Evolutionary conservation across 2,797 vertebrate genomes (phyloP).

Genomic region (Limnodromus scolopaceus): DNA sequence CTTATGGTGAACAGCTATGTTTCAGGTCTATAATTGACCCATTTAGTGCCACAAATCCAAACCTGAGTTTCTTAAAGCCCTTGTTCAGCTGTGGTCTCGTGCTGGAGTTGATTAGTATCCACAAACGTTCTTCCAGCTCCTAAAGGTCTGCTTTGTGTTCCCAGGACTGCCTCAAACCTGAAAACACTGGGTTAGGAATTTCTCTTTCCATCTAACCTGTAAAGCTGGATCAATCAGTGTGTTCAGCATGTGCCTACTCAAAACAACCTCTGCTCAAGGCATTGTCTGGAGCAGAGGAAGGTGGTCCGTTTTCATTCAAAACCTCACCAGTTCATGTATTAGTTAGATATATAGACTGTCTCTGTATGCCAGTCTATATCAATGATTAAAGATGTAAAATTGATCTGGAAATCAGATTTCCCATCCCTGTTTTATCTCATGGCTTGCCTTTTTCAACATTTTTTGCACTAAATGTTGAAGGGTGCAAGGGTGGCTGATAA

Average conservation of each 20-base stretch:
- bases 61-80: not conserved
- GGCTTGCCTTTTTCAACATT: not conserved
- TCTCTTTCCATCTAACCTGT: not conserved
- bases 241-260: not conserved
- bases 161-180: not conserved
- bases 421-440: not conserved
- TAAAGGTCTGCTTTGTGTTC: not conserved
- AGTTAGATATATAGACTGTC: not conserved
- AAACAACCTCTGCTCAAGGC: not conserved
- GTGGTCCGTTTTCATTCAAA: not conserved
- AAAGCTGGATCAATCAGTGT: not conserved
- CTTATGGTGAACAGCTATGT: not conserved
- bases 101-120: not conserved
- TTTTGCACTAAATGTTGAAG: not conserved
- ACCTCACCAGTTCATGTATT: not conserved
- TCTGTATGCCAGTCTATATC: fast-evolving
- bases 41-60: not conserved
- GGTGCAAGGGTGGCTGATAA: not conserved
- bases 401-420: not conserved
- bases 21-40: not conserved
- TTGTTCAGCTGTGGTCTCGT: not conserved
- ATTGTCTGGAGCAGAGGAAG: not conserved
- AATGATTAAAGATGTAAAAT: not conserved
- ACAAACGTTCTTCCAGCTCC: not conserved
- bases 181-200: not conserved